Evolutionary conservation across 2,888 invertebrate genomes (phyloP).

Genomic region (Zygothrica quintamaculata): DNA sequence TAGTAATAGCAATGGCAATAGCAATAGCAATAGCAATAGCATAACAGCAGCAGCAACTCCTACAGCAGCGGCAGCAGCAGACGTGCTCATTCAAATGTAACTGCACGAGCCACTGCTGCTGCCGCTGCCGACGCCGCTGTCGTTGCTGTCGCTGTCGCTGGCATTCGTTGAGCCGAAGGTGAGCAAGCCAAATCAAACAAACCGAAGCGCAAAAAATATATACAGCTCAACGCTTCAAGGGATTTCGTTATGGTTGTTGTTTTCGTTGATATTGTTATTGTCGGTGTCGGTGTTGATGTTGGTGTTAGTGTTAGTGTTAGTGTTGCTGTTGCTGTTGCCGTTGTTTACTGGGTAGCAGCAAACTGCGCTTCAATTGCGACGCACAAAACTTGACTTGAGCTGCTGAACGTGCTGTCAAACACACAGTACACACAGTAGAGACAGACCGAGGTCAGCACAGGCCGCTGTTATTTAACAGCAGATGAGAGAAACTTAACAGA

Average conservation of each 20-base stretch:
- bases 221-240: slow-evolving; percentile 69
- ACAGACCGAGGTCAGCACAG: slow-evolving; percentile 26
- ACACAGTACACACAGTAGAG: no score
- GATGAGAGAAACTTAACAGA: slow-evolving; percentile 2
- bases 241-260: slow-evolving; percentile 55
- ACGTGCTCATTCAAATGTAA: slow-evolving; percentile 78
- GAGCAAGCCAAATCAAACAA: slow-evolving; percentile 74
- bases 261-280: slow-evolving; percentile 14
- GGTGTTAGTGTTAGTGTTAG: slow-evolving; percentile 1
- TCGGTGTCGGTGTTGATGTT: no score
- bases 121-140: no score
- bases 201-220: slow-evolving; percentile 58
- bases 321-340: slow-evolving; percentile 7
- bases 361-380: slow-evolving; percentile 69
- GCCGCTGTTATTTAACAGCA: slow-evolving; percentile 13
- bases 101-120: slow-evolving; percentile 64
- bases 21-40: slow-evolving; percentile 9
- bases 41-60: slow-evolving; percentile 24
- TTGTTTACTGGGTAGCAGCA: slow-evolving; percentile 32
- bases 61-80: slow-evolving; percentile 28
- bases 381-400: slow-evolving; percentile 53
- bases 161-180: slow-evolving; percentile 67
- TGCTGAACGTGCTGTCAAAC: slow-evolving; percentile 37
- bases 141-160: slow-evolving; percentile 44
- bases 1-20: slow-evolving; percentile 32